A percentile compares a stretch with the other conserved stretches of the same genome.
phyloP scores from a whole-genome alignment of 2,888 invertebrate species.

The Dynastes tityus region DNA sequence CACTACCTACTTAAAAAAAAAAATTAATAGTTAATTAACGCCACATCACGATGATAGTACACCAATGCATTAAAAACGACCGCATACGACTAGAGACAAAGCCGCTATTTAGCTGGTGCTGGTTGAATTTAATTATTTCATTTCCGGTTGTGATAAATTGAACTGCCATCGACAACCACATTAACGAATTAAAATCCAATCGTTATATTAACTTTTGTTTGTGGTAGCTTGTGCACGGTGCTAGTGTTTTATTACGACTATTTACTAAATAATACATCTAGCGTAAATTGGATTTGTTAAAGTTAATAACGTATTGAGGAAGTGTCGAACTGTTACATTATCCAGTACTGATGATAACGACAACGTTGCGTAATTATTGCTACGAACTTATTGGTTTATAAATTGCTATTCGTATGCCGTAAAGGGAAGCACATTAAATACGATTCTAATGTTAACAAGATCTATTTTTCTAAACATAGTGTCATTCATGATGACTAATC shows the following conservation, averaged over 20 bases:
- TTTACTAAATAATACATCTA: neutral
- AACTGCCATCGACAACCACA: conserved; percentile 2
- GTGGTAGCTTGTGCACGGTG: neutral
- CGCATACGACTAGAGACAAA: neutral
- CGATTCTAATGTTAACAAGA: too few relatives aligned
- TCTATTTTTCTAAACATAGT: too few relatives aligned
- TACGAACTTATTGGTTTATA: too few relatives aligned
- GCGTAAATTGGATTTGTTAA: neutral
- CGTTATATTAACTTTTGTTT: conserved; percentile 2
- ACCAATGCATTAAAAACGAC: too few relatives aligned
- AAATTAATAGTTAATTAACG: too few relatives aligned
- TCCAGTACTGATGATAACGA: too few relatives aligned
- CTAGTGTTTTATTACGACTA: neutral
- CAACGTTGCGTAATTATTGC: too few relatives aligned
- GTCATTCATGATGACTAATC: too few relatives aligned
- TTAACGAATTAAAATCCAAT: conserved; percentile 21
- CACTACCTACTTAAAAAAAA: too few relatives aligned
- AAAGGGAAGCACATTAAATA: too few relatives aligned
- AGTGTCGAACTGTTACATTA: neutral
- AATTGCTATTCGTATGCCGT: too few relatives aligned
- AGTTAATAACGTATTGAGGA: neutral
- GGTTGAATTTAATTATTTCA: neutral
- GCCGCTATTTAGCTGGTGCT: neutral
- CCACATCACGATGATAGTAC: too few relatives aligned
- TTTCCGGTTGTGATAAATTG: conserved; percentile 2